These are phyloP conservation scores for Sphaeramia orbicularis DNA, from an alignment of 2,797 vertebrate genomes.

Conservation along the genomic window DNA sequence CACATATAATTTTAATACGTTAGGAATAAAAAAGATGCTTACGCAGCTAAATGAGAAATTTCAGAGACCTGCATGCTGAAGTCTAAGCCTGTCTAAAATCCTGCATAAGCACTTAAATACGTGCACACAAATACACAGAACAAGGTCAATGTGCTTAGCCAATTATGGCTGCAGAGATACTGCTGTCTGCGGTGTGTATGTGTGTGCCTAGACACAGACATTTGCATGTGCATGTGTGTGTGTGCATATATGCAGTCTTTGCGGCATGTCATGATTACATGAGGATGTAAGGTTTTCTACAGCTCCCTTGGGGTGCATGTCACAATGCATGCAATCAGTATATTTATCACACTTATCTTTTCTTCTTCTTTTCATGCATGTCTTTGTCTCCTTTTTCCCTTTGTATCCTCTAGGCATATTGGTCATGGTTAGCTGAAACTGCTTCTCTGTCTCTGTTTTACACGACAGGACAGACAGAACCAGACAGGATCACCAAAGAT, in stretches of 20 bases:
- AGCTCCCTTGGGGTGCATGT: conserved; percentile 40
- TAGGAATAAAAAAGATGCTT: conserved; percentile 73
- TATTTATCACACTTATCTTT: conserved; percentile 49
- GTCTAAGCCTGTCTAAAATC: conserved; percentile 45
- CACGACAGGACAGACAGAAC: conserved; percentile 2
- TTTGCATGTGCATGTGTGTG: not conserved
- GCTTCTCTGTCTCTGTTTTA: conserved; percentile 11
- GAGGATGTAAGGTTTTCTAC: conserved; percentile 47
- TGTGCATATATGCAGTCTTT: conserved; percentile 7
- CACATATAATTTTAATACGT: conserved; percentile 76
- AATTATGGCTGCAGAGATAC: conserved; percentile 52
- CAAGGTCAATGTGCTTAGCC: conserved; percentile 57
- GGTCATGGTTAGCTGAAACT: conserved; percentile 17
- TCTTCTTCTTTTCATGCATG: conserved; percentile 11
- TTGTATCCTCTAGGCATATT: conserved; percentile 25
- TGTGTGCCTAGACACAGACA: not conserved
- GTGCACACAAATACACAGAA: conserved; percentile 42
- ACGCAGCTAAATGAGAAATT: conserved; percentile 61
- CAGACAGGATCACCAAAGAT: conserved; percentile 19
- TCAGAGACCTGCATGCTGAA: conserved; percentile 46
- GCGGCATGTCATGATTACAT: conserved; percentile 13
- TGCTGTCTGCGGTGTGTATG: conserved; percentile 19
- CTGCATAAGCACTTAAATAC: conserved; percentile 49
- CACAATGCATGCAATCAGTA: conserved; percentile 53
- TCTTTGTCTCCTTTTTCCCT: conserved; percentile 24